Evolutionary conservation across 2,797 vertebrate genomes (phyloP), one percentile per base, ranked within the genome.

Genomic region (Mallotus villosus): DNA sequence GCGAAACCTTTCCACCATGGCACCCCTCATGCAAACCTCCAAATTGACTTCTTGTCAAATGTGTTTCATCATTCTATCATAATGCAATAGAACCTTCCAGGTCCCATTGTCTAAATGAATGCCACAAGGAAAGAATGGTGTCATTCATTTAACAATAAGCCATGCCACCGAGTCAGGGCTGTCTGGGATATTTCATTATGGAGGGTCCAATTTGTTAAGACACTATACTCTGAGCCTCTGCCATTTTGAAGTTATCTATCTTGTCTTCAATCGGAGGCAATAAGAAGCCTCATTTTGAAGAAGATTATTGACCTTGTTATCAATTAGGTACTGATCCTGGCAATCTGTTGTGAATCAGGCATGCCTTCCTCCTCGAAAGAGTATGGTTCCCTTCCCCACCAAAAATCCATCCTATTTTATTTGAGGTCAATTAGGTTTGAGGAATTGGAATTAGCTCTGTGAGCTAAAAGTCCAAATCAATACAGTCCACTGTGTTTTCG

Each of bases 11-110:
- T 87, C 81, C 81, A 82, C 88, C 77, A 81, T 84, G 86, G 86
- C 81, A 80, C 41, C 86, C 86, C 85, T 88, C 84, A 87, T 84
- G 79, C 83, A 85, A 85, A 85, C 84, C 77, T 84, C 17, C 70
- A 88, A 88, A 90, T 90, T 88, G 86, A 89, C 81, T 89, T 85
- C 83, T 84, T 85, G 84, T 91, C 89, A 90, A 91, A 88, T 82
- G 80, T 85, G 78, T 82, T 79, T 78, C 2, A 12, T 70, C 84
- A 89, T 88, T 90, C 87, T 92, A 79, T 88, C 83, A 76, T 85
- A 82, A 85, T 80, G 77, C 82, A 80, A 85, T 75, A 86, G 76
- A 81, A 70, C 80, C 77, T 82, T 81, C 70, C 68, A 79, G 84
- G 77, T 85, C 74, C 71, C 74, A 55, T 68, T 67, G 76, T 83